These are phyloP conservation scores for Apostichopus japonicus DNA, from an alignment of 35 echinoderm and acorn worm genomes.

Conservation along the genomic window DNA sequence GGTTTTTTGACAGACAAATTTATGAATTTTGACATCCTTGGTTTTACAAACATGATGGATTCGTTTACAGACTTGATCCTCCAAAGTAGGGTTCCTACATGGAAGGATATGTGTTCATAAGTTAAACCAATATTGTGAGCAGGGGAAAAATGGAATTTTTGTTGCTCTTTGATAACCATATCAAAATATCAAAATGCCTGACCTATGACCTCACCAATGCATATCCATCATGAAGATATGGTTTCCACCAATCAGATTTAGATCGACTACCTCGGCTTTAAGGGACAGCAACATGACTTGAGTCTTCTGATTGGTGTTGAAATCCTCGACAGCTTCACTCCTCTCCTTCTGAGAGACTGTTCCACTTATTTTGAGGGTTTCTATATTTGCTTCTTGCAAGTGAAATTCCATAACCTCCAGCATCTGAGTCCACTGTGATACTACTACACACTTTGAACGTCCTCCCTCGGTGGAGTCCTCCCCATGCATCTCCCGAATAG, in stretches of 20 bases:
- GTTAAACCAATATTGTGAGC: too few species aligned
- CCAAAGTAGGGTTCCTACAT: slow-evolving; percentile 89
- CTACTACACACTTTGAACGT: slow-evolving; percentile 85
- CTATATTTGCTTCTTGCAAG: slow-evolving; percentile 62
- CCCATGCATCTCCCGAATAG: slow-evolving; percentile 57
- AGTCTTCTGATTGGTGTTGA: slow-evolving; percentile 81
- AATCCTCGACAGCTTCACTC: slow-evolving; percentile 83
- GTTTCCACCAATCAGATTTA: slow-evolving; percentile 97
- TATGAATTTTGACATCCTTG: slow-evolving; percentile 87
- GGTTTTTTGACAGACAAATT: slow-evolving; percentile 93
- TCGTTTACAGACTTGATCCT: slow-evolving; percentile 95
- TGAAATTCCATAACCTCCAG: slow-evolving; percentile 82
- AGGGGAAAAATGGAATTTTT: too few species aligned
- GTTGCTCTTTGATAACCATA: too few species aligned
- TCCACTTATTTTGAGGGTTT: slow-evolving; percentile 75
- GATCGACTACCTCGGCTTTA: slow-evolving; percentile 83
- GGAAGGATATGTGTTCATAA: neutral
- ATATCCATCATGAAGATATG: slow-evolving; percentile 93
- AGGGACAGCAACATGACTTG: slow-evolving; percentile 92
- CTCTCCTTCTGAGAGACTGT: slow-evolving; percentile 86
- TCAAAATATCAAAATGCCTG: too few species aligned
- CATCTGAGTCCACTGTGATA: slow-evolving; percentile 99
- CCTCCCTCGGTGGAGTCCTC: neutral
- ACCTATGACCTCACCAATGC: slow-evolving; percentile 78
- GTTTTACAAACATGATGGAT: slow-evolving; percentile 80